Evolutionary conservation across 1,140 invertebrate genomes (phyloP).

Genomic region (Conus ventricosus): DNA sequence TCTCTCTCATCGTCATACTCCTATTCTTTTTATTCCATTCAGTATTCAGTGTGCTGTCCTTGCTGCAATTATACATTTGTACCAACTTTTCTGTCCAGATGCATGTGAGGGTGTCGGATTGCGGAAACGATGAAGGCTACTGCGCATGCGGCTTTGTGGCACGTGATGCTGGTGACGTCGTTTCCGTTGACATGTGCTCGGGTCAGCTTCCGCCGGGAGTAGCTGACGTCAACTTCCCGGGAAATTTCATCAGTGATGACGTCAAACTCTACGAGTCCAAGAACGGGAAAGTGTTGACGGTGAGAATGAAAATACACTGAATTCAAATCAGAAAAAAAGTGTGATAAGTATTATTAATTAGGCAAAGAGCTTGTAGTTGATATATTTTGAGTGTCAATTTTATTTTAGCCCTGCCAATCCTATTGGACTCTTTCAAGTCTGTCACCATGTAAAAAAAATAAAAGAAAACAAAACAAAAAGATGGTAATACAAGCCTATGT

Average conservation of each 20-base stretch:
- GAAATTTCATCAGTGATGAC: slow-evolving; percentile 38
- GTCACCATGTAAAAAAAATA: too few species aligned
- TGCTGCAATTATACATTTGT: too few species aligned
- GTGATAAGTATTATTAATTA: too few species aligned
- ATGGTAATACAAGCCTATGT: too few species aligned
- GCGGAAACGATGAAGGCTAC: slow-evolving; percentile 33
- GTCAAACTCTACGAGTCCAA: slow-evolving; percentile 34
- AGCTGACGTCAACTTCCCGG: slow-evolving; percentile 38
- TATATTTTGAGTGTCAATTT: too few species aligned
- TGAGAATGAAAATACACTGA: neutral
- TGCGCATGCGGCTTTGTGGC: slow-evolving; percentile 45
- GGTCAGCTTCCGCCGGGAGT: slow-evolving; percentile 9
- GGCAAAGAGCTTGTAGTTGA: neutral
- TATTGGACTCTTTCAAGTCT: too few species aligned
- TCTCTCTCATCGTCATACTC: too few species aligned
- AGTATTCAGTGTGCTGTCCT: too few species aligned
- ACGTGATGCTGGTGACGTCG: slow-evolving; percentile 26
- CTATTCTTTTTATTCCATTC: too few species aligned
- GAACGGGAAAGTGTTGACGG: slow-evolving; percentile 26
- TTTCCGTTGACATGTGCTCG: slow-evolving; percentile 43
- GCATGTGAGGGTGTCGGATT: slow-evolving; percentile 37
- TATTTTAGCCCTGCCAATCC: too few species aligned
- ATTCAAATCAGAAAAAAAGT: neutral
- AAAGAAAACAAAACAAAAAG: too few species aligned
- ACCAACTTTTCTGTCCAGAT: slow-evolving; percentile 11